A percentile compares a stretch with the other conserved stretches of the same genome.
These are phyloP conservation scores for Epizoanthus stellaris DNA, from an alignment of 92 coral and sea anemone genomes.

Conservation along the genomic window DNA sequence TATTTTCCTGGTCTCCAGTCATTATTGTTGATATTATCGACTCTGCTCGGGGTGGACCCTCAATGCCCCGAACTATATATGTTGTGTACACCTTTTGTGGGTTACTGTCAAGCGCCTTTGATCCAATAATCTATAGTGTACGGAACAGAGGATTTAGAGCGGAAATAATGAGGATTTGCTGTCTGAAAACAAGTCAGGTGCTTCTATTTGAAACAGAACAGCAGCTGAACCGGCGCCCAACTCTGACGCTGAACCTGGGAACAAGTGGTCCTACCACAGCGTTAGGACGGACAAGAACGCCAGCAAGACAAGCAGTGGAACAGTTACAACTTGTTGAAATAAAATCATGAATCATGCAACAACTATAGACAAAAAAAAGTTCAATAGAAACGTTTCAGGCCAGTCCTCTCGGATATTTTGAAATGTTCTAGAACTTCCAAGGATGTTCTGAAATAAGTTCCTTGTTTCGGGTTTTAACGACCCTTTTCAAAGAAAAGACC, in stretches of 20 bases:
- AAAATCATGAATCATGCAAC: not conserved
- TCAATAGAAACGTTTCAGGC: too few species aligned
- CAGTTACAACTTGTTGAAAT: not conserved
- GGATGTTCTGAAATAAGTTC: too few species aligned
- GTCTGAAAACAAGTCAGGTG: not conserved
- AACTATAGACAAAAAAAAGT: too few species aligned
- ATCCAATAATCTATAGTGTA: conserved; percentile 3
- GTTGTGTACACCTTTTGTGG: conserved; percentile 7
- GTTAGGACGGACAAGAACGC: not conserved
- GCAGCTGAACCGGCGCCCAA: not conserved
- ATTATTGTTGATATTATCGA: conserved; percentile 3
- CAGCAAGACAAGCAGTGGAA: not conserved
- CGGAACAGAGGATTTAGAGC: not conserved
- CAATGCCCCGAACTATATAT: not conserved
- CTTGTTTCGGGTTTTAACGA: too few species aligned
- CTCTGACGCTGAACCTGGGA: not conserved
- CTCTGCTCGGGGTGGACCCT: not conserved
- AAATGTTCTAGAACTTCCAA: too few species aligned
- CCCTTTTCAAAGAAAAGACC: too few species aligned
- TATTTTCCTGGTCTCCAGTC: conserved; percentile 9
- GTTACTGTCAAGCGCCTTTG: not conserved
- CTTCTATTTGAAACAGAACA: conserved; percentile 6
- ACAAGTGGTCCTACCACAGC: not conserved
- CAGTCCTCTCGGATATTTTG: too few species aligned
- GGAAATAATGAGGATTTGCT: not conserved